Evolutionary conservation across 2,888 invertebrate species (phyloP).

Genomic region (Dendrolimus pini): DNA sequence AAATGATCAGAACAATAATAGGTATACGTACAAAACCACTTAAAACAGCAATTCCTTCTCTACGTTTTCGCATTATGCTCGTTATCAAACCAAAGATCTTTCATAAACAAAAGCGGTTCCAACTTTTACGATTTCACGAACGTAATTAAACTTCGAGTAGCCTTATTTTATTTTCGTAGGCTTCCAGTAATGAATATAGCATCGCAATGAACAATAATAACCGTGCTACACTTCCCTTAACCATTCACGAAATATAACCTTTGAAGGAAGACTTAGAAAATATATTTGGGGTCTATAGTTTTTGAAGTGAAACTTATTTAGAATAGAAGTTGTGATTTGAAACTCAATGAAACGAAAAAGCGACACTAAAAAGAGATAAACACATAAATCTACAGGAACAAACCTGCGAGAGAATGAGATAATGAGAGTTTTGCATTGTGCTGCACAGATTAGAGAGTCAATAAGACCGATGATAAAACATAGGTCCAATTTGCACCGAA

Average conservation of each 20-base stretch:
- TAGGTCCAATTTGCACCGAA: too few relatives aligned
- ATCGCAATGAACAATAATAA: neutral
- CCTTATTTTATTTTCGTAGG: neutral
- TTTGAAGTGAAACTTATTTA: neutral
- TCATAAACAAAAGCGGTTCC: neutral
- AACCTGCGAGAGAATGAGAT: too few relatives aligned
- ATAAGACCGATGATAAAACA: too few relatives aligned
- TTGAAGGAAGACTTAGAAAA: neutral
- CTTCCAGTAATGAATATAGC: neutral
- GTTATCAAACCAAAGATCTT: neutral
- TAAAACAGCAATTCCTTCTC: neutral
- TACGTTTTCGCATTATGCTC: neutral
- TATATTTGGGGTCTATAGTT: neutral
- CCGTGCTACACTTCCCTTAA: neutral
- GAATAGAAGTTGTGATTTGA: too few relatives aligned
- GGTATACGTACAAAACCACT: neutral
- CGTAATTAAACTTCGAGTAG: neutral
- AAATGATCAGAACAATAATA: neutral
- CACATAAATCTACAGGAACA: too few relatives aligned
- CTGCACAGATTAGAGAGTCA: too few relatives aligned
- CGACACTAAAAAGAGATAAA: too few relatives aligned
- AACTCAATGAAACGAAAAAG: too few relatives aligned
- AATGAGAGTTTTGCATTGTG: too few relatives aligned
- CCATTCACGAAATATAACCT: neutral
- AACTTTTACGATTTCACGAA: neutral